Evolutionary conservation across 1,140 invertebrate species (phyloP).

Genomic region (Glossosoma conforme): DNA sequence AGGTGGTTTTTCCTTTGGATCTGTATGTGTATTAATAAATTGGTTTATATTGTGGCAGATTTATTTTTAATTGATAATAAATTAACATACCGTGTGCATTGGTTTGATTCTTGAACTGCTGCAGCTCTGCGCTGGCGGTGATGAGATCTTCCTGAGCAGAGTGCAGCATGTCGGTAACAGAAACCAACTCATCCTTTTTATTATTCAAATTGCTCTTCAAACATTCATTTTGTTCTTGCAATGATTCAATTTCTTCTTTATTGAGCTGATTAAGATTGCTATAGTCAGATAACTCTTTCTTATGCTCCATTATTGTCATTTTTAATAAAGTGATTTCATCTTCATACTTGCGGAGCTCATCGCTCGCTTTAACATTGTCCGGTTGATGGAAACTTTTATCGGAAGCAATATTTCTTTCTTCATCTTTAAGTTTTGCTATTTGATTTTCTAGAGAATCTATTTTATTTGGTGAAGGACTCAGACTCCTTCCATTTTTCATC

Average conservation of each 20-base stretch:
- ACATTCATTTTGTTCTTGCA: conserved; percentile 23
- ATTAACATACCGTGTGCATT: conserved; percentile 15
- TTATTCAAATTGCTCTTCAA: conserved; percentile 21
- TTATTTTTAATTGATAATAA: too few relatives aligned
- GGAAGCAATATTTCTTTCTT: not conserved
- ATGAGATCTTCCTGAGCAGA: conserved; percentile 25
- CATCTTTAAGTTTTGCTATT: conserved; percentile 16
- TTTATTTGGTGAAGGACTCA: conserved; percentile 17
- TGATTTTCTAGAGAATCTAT: conserved; percentile 20
- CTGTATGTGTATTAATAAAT: conserved; percentile 1
- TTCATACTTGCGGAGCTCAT: conserved; percentile 21
- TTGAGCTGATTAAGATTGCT: conserved; percentile 3
- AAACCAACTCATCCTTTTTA: conserved; percentile 27
- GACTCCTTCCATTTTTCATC: conserved; percentile 33
- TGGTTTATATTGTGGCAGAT: too few relatives aligned
- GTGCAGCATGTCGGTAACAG: conserved; percentile 27
- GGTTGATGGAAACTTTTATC: conserved; percentile 17
- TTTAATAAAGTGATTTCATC: conserved; percentile 22
- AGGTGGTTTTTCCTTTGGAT: not conserved
- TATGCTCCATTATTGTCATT: conserved; percentile 8
- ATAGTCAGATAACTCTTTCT: conserved; percentile 10
- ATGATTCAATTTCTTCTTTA: conserved; percentile 13
- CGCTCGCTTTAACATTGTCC: conserved; percentile 21
- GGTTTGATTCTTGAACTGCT: conserved; percentile 18
- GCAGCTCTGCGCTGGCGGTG: conserved; percentile 13